Conservation (phyloP, 2,888 invertebrate genomes). For the Bellardia pandia region DNA sequence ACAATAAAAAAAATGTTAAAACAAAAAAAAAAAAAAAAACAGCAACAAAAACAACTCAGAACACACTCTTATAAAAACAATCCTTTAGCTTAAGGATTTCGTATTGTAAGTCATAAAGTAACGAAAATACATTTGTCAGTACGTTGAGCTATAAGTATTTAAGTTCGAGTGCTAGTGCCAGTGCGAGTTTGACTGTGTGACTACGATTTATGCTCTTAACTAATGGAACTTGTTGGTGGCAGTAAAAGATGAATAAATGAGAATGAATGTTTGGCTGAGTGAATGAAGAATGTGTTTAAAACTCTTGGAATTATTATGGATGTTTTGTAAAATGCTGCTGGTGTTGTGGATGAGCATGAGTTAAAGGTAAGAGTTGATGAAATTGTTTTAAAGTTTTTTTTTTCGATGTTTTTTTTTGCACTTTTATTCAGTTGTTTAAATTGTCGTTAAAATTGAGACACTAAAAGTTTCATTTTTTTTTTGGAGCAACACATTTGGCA, state of each 20-base stretch:
- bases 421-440: background rate
- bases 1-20: constrained; percentile 15
- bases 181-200: background rate
- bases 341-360: constrained; percentile 1
- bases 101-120: constrained; percentile 60
- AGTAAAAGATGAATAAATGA: constrained; percentile 34
- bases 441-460: background rate
- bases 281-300: constrained; percentile 38
- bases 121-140: constrained; percentile 61
- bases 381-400: background rate
- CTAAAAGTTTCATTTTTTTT: background rate
- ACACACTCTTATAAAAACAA: constrained; percentile 31
- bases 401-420: background rate
- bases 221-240: constrained; percentile 67
- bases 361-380: constrained; percentile 2
- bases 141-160: background rate
- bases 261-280: constrained; percentile 15
- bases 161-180: background rate
- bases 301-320: constrained; percentile 32
- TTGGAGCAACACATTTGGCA: background rate
- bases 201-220: constrained; percentile 66
- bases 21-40: background rate
- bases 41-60: constrained; percentile 19
- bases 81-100: constrained; percentile 59
- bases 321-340: background rate